Percentiles rank a stretch among this genome's conserved stretches.
phyloP scores from a whole-genome alignment of 1,140 invertebrate genomes.

The Nomia melanderi region DNA sequence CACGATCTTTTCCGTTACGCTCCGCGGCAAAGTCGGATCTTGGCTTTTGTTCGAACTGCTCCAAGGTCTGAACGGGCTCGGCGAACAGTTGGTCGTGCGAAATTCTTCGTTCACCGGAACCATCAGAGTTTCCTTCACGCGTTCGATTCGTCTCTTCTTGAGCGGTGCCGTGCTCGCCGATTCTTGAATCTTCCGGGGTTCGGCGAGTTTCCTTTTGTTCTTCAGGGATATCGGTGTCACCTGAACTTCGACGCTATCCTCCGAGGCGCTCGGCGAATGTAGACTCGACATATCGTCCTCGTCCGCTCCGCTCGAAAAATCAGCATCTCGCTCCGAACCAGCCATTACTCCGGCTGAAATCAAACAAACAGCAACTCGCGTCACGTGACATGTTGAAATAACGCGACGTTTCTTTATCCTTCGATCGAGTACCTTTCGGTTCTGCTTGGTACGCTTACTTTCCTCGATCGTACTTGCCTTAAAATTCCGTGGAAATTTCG shows the following conservation, averaged over 20 bases:
- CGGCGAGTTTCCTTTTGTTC: slow-evolving; percentile 86
- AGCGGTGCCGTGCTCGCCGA: slow-evolving; percentile 81
- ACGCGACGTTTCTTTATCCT: not conserved
- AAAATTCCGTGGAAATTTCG: no score
- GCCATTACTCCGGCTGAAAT: slow-evolving; percentile 76
- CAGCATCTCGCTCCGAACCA: slow-evolving; percentile 84
- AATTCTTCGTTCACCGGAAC: slow-evolving; percentile 74
- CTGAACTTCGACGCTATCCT: slow-evolving; percentile 88
- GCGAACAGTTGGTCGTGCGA: slow-evolving; percentile 69
- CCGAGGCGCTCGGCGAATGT: slow-evolving; percentile 85
- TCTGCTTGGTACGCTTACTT: no score
- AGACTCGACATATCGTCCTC: slow-evolving; percentile 85
- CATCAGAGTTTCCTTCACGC: slow-evolving; percentile 72
- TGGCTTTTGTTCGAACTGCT: slow-evolving; percentile 64
- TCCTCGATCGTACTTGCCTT: no score
- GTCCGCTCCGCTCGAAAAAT: slow-evolving; percentile 87
- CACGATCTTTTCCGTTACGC: not conserved
- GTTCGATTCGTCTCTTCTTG: slow-evolving; percentile 84
- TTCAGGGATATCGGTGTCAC: slow-evolving; percentile 83
- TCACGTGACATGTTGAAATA: not conserved
- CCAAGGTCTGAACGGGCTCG: slow-evolving; percentile 83
- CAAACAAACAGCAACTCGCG: slow-evolving; percentile 34
- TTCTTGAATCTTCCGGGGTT: slow-evolving; percentile 82
- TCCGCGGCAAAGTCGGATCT: slow-evolving; percentile 48
- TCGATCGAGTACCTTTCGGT: no score